Conservation (phyloP, 2,888 invertebrate genomes). For the Temnothorax rugatulus region DNA sequence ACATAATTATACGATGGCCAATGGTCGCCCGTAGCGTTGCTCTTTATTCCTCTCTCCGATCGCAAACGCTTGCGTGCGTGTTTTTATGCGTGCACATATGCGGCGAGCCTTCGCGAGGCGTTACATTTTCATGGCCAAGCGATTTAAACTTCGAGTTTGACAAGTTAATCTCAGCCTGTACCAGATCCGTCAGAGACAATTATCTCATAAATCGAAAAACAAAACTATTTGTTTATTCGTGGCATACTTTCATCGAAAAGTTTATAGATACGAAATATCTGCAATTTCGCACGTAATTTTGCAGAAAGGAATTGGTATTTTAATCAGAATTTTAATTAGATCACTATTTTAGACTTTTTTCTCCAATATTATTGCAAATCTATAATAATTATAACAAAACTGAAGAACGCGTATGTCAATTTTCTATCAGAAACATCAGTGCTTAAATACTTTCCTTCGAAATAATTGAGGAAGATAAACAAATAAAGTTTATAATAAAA, state of each 20-base stretch:
- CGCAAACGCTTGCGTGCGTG: conserved; percentile 10
- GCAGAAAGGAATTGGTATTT: neutral
- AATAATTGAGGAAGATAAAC: neutral
- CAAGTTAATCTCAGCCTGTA: conserved; percentile 14
- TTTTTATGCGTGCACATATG: neutral
- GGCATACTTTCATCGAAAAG: neutral
- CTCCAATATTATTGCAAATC: neutral
- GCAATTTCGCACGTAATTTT: neutral
- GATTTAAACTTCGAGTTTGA: conserved; percentile 34
- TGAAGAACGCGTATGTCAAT: neutral
- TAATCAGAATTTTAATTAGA: neutral
- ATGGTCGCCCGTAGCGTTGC: conserved; percentile 45
- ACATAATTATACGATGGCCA: conserved; percentile 60
- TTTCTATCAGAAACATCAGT: neutral
- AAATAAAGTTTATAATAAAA: neutral
- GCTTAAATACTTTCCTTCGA: neutral
- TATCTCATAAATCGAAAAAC: conserved; percentile 7
- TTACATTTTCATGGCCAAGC: conserved; percentile 17
- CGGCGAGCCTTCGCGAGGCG: neutral
- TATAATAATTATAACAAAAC: neutral
- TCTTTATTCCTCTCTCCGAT: conserved; percentile 26
- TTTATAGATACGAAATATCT: neutral
- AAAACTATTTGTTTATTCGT: conserved; percentile 20
- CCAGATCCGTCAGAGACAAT: conserved; percentile 8
- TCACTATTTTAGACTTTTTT: neutral